These are phyloP conservation scores for Calcarius lapponicus DNA, from an alignment of 2,797 vertebrate species.

Conservation along the genomic window DNA sequence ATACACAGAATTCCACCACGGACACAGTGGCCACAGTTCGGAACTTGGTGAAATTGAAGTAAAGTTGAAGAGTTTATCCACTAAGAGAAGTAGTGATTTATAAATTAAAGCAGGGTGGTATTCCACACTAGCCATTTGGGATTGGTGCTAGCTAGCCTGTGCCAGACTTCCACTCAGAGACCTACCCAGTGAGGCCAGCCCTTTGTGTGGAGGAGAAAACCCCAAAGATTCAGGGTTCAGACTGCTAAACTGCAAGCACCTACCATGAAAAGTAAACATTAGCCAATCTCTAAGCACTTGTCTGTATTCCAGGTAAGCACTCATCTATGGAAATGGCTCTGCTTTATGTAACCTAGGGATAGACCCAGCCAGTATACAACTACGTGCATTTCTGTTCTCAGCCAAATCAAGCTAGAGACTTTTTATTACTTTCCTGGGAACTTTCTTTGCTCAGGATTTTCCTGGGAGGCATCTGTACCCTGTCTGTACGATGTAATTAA, in stretches of 20 bases:
- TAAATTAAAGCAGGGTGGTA: background rate
- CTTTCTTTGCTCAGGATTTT: background rate
- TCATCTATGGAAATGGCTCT: background rate
- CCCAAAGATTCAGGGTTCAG: background rate
- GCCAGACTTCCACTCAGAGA: background rate
- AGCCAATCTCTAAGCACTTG: background rate
- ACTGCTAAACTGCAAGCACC: background rate
- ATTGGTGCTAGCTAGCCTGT: background rate
- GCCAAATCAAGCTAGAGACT: background rate
- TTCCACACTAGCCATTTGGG: background rate
- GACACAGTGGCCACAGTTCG: accelerated
- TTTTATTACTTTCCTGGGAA: background rate
- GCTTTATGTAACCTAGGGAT: background rate
- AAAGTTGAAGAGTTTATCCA: background rate
- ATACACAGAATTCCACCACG: background rate
- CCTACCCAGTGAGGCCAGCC: background rate
- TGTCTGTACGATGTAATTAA: background rate
- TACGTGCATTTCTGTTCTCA: background rate
- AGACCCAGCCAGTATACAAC: background rate
- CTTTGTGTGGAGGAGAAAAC: background rate
- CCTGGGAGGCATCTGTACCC: background rate
- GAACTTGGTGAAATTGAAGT: background rate
- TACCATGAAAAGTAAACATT: background rate
- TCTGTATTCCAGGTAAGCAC: background rate
- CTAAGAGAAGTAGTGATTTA: background rate